Conservation (phyloP, 2,797 vertebrate species). For the Anabacerthia variegaticeps region DNA sequence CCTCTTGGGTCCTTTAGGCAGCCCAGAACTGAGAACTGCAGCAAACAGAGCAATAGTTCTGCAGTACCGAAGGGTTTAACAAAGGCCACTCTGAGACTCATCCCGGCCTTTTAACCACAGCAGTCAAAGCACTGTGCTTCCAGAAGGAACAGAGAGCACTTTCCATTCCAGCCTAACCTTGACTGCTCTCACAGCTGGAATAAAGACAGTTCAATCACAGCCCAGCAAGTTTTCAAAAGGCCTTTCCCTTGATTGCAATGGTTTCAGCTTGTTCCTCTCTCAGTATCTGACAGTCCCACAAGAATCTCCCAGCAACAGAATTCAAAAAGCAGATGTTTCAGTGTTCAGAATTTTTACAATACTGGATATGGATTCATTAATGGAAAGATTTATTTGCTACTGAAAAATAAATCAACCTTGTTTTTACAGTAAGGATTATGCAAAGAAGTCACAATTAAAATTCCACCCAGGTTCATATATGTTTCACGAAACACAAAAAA, state of each 20-base stretch:
- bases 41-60: not conserved
- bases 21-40: not conserved
- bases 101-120: not conserved
- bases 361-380: not conserved
- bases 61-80: not conserved
- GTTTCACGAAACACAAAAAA: not conserved
- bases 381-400: not conserved
- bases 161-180: not conserved
- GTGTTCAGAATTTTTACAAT: not conserved
- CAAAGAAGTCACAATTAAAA: not conserved
- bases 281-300: not conserved
- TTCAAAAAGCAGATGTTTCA: not conserved
- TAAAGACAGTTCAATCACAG: not conserved
- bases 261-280: not conserved
- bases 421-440: not conserved
- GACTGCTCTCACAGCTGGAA: not conserved
- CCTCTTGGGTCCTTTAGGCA: not conserved
- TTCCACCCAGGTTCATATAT: not conserved
- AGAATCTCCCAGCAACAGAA: not conserved
- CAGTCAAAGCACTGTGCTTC: not conserved
- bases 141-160: not conserved
- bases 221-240: not conserved
- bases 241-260: not conserved
- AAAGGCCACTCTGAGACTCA: not conserved
- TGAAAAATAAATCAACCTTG: not conserved